phyloP scores from a whole-genome alignment of 2,888 invertebrate genomes.

The Drosophila prolongata region DNA sequence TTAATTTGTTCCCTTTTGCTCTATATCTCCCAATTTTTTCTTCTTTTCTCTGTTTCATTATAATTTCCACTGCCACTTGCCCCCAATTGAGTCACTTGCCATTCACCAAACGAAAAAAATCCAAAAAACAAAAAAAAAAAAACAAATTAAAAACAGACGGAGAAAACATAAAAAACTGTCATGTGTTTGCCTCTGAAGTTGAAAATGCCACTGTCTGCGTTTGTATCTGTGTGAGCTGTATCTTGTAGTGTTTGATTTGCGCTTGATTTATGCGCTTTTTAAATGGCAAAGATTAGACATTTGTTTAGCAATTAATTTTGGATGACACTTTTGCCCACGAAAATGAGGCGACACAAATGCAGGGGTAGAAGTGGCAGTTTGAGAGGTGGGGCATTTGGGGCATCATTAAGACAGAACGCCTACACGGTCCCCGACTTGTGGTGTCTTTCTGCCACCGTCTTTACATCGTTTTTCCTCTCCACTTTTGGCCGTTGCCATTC shows the following conservation, averaged over 20 bases:
- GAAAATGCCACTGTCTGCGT: constrained; percentile 10
- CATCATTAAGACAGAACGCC: constrained; percentile 39
- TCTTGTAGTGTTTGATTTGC: constrained; percentile 65
- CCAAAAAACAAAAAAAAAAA: background rate
- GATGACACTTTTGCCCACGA: constrained; percentile 62
- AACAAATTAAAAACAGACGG: constrained; percentile 10
- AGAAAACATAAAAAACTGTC: constrained; percentile 41
- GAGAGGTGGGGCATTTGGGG: too few relatives aligned
- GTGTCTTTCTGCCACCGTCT: constrained; percentile 29
- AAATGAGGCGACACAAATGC: constrained; percentile 28
- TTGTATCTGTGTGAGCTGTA: constrained; percentile 13
- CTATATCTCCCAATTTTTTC: constrained; percentile 7
- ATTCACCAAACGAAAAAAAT: constrained; percentile 31
- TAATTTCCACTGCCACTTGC: constrained; percentile 47
- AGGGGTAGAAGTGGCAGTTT: background rate
- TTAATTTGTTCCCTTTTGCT: constrained; percentile 21
- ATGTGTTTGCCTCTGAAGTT: constrained; percentile 41
- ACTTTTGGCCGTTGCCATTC: constrained; percentile 17
- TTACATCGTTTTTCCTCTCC: constrained; percentile 6
- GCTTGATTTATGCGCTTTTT: constrained; percentile 78
- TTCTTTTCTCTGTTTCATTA: constrained; percentile 29
- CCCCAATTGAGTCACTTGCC: constrained; percentile 49
- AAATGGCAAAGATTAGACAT: constrained; percentile 81
- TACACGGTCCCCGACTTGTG: constrained; percentile 25
- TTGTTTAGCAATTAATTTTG: constrained; percentile 80